Base-by-base conservation (phyloP, 2,888 invertebrate species). In the Drosophila gaucha region DNA sequence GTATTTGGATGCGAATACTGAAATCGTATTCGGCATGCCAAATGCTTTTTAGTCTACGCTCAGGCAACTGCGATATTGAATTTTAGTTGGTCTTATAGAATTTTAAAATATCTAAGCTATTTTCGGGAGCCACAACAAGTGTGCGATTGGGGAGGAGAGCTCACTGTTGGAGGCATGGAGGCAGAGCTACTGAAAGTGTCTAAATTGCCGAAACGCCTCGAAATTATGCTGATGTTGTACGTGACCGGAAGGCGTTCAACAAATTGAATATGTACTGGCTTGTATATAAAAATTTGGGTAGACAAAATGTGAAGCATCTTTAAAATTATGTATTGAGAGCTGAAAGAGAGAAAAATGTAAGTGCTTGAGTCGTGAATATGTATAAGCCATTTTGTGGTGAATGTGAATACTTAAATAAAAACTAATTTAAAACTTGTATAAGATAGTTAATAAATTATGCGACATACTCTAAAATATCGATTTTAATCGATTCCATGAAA, bases 161-260 rank as follows among this genome's bases (percentile, higher is more conserved):
- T 26, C 24, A 14, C 2, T 26, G 26, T 6, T 18, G 12, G 43
- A 22, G 28, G 24, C 24, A 22, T 14, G 14, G 18, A 41, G 41
- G 41, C 41, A 41, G 2, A 18, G 24, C 18, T 28, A 28, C 28
- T 28, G 79, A 70, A 82, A 79, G 83, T 86, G 86, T 74, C 67
- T 67, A 78, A 82, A 82, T 85, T 82, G 82, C 67, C 67, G 79
- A 76, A 82, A 76, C 66, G 76, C 86, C 57, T 76, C 64, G 63
- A 78, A 85, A 86, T 86, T 85, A 82, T 86, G 70, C 69, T 69
- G 64, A 73, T 78, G 80, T 55, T 67, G 59, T 69, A 79, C 67
- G 67, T 67, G 67, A 31, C 67, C 54, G 43, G 54, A 47, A 33
- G 46, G 30, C 20, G 69, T n/a, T 49, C 50, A 63, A 63, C 78